phyloP scores from a whole-genome alignment of 2,888 invertebrate species.

The Cephonodes hylas region DNA sequence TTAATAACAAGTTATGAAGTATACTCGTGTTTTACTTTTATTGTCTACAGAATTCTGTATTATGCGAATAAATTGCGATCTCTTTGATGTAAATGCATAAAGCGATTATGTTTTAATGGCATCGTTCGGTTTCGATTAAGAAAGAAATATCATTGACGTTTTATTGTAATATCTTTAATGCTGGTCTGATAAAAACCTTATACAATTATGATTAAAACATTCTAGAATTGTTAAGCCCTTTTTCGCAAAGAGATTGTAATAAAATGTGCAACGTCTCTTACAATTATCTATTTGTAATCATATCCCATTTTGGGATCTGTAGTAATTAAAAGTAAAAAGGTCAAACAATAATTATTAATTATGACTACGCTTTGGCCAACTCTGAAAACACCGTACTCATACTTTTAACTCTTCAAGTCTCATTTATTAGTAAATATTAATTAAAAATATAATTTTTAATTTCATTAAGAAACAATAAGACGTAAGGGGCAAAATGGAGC shows the following conservation, averaged over 20 bases:
- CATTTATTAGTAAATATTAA: background rate
- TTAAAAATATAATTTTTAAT: slow-evolving; percentile 2
- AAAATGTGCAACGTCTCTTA: too few relatives aligned
- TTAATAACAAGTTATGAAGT: slow-evolving; percentile 7
- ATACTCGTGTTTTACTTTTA: background rate
- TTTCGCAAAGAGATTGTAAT: too few relatives aligned
- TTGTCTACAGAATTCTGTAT: slow-evolving; percentile 2
- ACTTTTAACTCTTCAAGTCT: too few relatives aligned
- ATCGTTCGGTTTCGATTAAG: background rate
- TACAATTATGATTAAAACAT: too few relatives aligned
- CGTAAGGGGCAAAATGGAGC: slow-evolving; percentile 62
- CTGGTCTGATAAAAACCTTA: too few relatives aligned
- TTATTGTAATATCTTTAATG: background rate
- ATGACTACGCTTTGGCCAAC: too few relatives aligned
- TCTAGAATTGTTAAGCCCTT: too few relatives aligned
- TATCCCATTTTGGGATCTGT: too few relatives aligned
- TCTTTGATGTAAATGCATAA: slow-evolving; percentile 1
- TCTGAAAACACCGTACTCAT: too few relatives aligned
- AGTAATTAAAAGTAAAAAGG: too few relatives aligned
- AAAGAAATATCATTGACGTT: background rate
- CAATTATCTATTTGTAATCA: too few relatives aligned
- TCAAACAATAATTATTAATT: too few relatives aligned
- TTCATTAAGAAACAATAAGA: slow-evolving; percentile 43
- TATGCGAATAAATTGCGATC: slow-evolving; percentile 8
- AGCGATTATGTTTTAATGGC: slow-evolving; percentile 5